A percentile compares a stretch with the other conserved stretches of the same genome.
Evolutionary conservation across 2,797 vertebrate genomes (phyloP).

Genomic region (Poecilia velifera): DNA sequence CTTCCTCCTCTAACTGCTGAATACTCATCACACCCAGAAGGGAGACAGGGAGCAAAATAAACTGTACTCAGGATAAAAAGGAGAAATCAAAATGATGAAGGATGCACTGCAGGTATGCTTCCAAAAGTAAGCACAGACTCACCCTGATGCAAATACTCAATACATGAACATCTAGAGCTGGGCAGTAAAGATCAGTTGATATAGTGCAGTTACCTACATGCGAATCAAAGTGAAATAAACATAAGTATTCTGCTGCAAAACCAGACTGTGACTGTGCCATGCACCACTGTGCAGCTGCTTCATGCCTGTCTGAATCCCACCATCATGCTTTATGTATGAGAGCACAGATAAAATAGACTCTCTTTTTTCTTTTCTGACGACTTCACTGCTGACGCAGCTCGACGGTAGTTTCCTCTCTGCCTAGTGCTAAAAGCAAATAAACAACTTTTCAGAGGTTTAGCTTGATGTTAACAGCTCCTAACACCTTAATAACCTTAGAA

Average conservation of each 20-base stretch:
- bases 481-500: slow-evolving; percentile 3
- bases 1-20: slow-evolving; percentile 35
- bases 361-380: slow-evolving; percentile 16
- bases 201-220: background rate
- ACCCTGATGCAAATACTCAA: slow-evolving; percentile 24
- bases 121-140: slow-evolving; percentile 12
- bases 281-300: slow-evolving; percentile 16
- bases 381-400: slow-evolving; percentile 10
- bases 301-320: slow-evolving; percentile 23
- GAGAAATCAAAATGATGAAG: slow-evolving; percentile 8
- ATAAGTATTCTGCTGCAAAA: slow-evolving; percentile 21
- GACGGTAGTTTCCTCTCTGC: slow-evolving; percentile 8
- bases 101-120: slow-evolving; percentile 13
- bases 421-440: slow-evolving; percentile 26
- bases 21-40: slow-evolving; percentile 48
- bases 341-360: slow-evolving; percentile 20
- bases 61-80: slow-evolving; percentile 11
- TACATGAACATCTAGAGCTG: background rate
- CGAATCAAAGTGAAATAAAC: slow-evolving; percentile 8
- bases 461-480: slow-evolving; percentile 1
- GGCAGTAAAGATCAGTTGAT: background rate
- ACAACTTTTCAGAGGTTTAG: slow-evolving; percentile 6
- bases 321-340: slow-evolving; percentile 41
- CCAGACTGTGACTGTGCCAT: slow-evolving; percentile 13
- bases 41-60: slow-evolving; percentile 3